phyloP scores from a whole-genome alignment of 2,888 invertebrate genomes.

The Pilophorus perplexus region DNA sequence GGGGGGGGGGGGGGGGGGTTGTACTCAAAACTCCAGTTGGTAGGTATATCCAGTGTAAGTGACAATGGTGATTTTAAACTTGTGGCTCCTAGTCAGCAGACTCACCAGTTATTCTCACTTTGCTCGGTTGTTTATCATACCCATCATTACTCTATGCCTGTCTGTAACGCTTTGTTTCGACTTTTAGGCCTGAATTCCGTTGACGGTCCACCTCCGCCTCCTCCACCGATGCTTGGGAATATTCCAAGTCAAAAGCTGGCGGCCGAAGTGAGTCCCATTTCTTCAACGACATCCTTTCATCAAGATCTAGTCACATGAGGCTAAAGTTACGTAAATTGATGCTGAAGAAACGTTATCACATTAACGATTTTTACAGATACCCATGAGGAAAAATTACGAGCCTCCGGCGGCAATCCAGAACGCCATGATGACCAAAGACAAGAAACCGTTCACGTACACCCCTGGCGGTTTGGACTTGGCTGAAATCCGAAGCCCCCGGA shows the following conservation, averaged over 20 bases:
- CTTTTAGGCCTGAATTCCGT: constrained; percentile 23
- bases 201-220: constrained; percentile 56
- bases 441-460: constrained; percentile 95
- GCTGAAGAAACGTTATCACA: too few relatives aligned
- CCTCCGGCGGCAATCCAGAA: constrained; percentile 88
- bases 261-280: constrained; percentile 54
- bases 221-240: constrained; percentile 56
- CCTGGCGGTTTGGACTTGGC: constrained; percentile 89
- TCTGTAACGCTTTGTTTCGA: too few relatives aligned
- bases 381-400: constrained; percentile 54
- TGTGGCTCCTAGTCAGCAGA: too few relatives aligned
- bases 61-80: too few relatives aligned
- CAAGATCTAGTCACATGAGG: not conserved
- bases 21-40: too few relatives aligned
- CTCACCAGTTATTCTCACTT: not conserved
- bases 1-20: too few relatives aligned
- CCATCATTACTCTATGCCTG: too few relatives aligned
- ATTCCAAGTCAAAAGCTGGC: constrained; percentile 56
- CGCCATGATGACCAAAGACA: constrained; percentile 93
- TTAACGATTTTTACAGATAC: constrained; percentile 50
- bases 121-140: too few relatives aligned
- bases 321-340: not conserved
- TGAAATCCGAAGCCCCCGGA: constrained; percentile 84
- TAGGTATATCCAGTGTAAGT: too few relatives aligned
- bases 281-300: too few relatives aligned